Percentiles rank a stretch among this genome's conserved stretches.
These are phyloP conservation scores for Leucophenga maculata DNA, from an alignment of 2,888 invertebrate genomes.

Conservation along the genomic window DNA sequence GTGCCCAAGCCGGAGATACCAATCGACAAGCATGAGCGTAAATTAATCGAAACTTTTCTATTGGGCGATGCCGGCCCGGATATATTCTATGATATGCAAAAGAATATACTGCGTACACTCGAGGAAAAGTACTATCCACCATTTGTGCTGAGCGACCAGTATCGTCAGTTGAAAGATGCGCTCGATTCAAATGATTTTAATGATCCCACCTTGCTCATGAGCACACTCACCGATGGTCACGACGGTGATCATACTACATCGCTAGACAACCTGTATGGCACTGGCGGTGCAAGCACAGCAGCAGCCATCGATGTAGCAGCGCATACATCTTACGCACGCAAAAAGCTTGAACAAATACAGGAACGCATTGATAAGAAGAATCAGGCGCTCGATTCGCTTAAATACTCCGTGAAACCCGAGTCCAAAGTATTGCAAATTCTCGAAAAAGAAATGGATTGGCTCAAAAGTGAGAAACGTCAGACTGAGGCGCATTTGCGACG, in stretches of 20 bases:
- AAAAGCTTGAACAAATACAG: slow-evolving; percentile 86
- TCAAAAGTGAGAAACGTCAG: slow-evolving; percentile 85
- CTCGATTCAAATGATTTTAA: slow-evolving; percentile 71
- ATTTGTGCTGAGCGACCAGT: slow-evolving; percentile 89
- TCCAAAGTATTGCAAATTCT: slow-evolving; percentile 85
- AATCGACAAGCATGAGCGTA: slow-evolving; percentile 84
- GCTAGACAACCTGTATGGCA: slow-evolving; percentile 52
- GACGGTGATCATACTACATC: slow-evolving; percentile 60
- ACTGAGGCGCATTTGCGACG: slow-evolving; percentile 88
- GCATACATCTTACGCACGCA: slow-evolving; percentile 86
- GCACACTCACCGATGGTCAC: slow-evolving; percentile 53
- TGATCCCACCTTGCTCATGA: slow-evolving; percentile 70
- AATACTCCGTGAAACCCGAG: slow-evolving; percentile 86
- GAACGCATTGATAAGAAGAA: slow-evolving; percentile 89
- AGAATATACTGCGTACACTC: slow-evolving; percentile 82
- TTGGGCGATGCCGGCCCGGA: slow-evolving; percentile 90
- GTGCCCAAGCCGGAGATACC: slow-evolving; percentile 86
- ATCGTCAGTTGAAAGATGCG: slow-evolving; percentile 76
- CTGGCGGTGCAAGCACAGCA: slow-evolving; percentile 31
- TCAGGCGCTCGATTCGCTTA: slow-evolving; percentile 85
- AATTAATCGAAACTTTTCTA: slow-evolving; percentile 90
- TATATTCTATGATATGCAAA: slow-evolving; percentile 90
- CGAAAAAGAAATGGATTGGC: slow-evolving; percentile 87
- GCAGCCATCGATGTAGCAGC: slow-evolving; percentile 79
- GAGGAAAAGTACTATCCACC: slow-evolving; percentile 92